Conservation (phyloP, 2,113 vertebrate species). For the Vireo altiloquus region DNA sequence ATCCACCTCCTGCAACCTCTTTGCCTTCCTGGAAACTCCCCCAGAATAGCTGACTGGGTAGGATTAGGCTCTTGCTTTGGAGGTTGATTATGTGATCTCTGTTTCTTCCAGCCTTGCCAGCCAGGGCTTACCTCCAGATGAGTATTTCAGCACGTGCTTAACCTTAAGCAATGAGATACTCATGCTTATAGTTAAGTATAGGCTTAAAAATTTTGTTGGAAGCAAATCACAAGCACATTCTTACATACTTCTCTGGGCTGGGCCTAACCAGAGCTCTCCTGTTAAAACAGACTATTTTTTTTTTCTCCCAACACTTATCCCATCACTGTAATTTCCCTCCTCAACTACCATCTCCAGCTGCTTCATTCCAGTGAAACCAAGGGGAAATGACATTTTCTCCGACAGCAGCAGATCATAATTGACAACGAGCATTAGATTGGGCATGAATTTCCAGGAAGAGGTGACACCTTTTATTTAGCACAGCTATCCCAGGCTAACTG, state of each 20-base stretch:
- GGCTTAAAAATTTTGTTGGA: conserved; percentile 54
- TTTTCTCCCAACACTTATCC: neutral
- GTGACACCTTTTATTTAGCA: neutral
- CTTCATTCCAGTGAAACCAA: neutral
- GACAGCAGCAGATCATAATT: neutral
- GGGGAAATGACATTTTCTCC: conserved; percentile 13
- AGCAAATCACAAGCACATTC: conserved; percentile 61
- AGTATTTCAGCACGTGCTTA: conserved; percentile 59
- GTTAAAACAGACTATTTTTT: neutral
- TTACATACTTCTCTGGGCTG: conserved; percentile 46
- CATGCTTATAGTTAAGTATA: conserved; percentile 22
- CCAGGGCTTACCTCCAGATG: conserved; percentile 56
- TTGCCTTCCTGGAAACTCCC: conserved; percentile 53
- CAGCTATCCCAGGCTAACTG: neutral
- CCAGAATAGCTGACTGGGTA: conserved; percentile 40
- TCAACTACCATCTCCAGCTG: neutral
- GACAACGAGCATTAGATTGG: neutral
- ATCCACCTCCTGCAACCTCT: conserved; percentile 54
- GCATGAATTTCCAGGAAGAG: neutral
- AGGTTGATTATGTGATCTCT: conserved; percentile 40
- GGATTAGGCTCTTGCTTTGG: conserved; percentile 45
- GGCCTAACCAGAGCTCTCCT: conserved; percentile 18
- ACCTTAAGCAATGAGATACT: conserved; percentile 45
- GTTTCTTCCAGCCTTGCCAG: conserved; percentile 54
- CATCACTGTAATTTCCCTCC: neutral